Percentiles rank a stretch among this genome's conserved stretches.
Conservation (phyloP, 2,113 vertebrate genomes). For the Thamnophis sirtalis region DNA sequence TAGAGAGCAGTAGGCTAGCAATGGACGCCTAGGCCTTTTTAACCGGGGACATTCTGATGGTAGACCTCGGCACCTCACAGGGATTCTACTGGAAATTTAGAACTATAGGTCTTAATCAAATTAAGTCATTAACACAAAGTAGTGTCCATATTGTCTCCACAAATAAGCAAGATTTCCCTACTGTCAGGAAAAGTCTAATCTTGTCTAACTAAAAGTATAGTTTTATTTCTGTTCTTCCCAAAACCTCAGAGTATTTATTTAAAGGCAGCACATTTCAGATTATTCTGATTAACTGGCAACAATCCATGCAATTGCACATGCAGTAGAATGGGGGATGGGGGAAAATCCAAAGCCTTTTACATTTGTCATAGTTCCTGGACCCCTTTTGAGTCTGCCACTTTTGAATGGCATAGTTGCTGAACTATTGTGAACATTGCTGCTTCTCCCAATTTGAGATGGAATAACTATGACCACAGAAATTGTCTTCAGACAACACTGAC, state of each 20-base stretch:
- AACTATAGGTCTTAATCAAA: slow-evolving; percentile 40
- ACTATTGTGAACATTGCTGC: background rate
- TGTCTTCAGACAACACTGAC: background rate
- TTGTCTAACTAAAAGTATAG: background rate
- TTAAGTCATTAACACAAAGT: slow-evolving; percentile 40
- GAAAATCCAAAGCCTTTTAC: background rate
- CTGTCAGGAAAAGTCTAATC: background rate
- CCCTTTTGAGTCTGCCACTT: too few relatives aligned
- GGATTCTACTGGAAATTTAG: slow-evolving; percentile 45
- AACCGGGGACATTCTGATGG: slow-evolving; percentile 67
- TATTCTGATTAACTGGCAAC: background rate
- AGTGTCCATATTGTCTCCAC: slow-evolving; percentile 16
- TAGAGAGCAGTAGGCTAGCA: slow-evolving; percentile 66
- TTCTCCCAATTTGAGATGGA: background rate
- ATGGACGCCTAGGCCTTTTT: slow-evolving; percentile 60
- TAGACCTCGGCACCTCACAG: slow-evolving; percentile 54
- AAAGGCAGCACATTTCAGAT: background rate
- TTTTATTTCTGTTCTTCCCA: background rate
- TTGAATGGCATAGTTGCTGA: background rate
- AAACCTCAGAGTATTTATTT: background rate
- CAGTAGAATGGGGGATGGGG: background rate
- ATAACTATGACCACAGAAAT: background rate
- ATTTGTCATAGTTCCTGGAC: background rate
- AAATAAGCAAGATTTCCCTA: slow-evolving; percentile 4
- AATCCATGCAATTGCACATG: background rate